Conservation (phyloP, 2,797 vertebrate genomes). For the Rhodeus uyekii region DNA sequence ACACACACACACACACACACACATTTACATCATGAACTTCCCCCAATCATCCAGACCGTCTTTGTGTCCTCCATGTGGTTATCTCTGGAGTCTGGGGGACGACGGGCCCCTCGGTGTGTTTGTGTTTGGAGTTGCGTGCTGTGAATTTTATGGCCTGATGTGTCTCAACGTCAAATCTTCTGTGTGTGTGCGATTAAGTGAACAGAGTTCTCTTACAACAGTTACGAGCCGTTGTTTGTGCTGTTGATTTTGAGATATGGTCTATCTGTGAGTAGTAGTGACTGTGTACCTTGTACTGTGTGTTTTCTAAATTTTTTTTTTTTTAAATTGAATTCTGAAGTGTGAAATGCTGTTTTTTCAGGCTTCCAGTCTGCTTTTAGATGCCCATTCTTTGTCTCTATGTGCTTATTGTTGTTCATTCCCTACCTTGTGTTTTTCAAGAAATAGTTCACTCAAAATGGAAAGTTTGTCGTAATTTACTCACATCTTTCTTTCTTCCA, state of each 20-base stretch:
- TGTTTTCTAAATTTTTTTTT: slow-evolving; percentile 11
- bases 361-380: slow-evolving; percentile 56
- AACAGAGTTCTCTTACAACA: not conserved
- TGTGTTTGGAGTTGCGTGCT: slow-evolving; percentile 36
- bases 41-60: slow-evolving; percentile 32
- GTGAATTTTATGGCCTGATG: slow-evolving; percentile 30
- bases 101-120: slow-evolving; percentile 25
- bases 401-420: slow-evolving; percentile 27
- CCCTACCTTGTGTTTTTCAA: not conserved
- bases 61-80: slow-evolving; percentile 37
- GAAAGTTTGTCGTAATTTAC: not conserved
- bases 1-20: no score
- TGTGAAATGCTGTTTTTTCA: slow-evolving; percentile 25
- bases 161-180: slow-evolving; percentile 3
- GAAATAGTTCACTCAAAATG: slow-evolving; percentile 5
- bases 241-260: slow-evolving; percentile 3
- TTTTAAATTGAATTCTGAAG: not conserved
- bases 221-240: not conserved
- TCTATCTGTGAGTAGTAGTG: slow-evolving; percentile 30
- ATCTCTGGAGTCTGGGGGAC: slow-evolving; percentile 24
- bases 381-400: slow-evolving; percentile 38
- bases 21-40: not conserved
- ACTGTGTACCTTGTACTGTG: slow-evolving; percentile 13
- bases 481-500: not conserved
- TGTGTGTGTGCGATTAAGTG: not conserved